These are phyloP conservation scores for Oryzias javanicus DNA, from an alignment of 2,113 vertebrate genomes.

Conservation along the genomic window DNA sequence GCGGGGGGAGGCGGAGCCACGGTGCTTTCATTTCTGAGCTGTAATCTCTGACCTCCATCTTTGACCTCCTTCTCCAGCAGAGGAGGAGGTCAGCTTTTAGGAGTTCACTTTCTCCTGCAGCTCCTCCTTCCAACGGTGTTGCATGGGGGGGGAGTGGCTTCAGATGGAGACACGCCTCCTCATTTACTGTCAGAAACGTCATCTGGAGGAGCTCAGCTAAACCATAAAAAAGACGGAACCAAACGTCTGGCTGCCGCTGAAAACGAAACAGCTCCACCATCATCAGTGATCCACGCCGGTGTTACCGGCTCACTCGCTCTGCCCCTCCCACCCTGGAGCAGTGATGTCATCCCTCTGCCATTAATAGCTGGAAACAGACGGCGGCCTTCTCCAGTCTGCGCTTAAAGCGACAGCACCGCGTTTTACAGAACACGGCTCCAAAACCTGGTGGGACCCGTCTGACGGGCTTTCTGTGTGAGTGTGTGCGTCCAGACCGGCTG, in stretches of 20 bases:
- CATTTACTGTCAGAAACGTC: too few relatives aligned
- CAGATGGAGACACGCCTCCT: not conserved
- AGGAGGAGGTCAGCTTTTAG: slow-evolving; percentile 2
- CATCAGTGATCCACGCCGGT: slow-evolving; percentile 37
- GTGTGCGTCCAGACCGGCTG: too few relatives aligned
- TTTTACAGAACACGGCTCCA: too few relatives aligned
- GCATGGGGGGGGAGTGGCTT: slow-evolving; percentile 60
- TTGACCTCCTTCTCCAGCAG: slow-evolving; percentile 7
- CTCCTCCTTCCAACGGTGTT: slow-evolving; percentile 37
- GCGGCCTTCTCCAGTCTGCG: slow-evolving; percentile 61
- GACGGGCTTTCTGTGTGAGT: too few relatives aligned
- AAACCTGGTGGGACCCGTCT: too few relatives aligned
- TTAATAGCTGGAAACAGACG: slow-evolving; percentile 78
- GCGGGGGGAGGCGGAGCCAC: not conserved
- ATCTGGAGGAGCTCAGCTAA: too few relatives aligned
- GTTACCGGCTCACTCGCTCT: slow-evolving; percentile 25
- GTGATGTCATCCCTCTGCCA: slow-evolving; percentile 80
- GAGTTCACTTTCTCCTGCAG: slow-evolving; percentile 9
- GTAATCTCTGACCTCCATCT: slow-evolving; percentile 52
- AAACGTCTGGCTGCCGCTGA: slow-evolving; percentile 25
- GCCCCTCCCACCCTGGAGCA: slow-evolving; percentile 52
- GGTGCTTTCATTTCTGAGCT: slow-evolving; percentile 27
- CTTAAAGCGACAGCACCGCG: slow-evolving; percentile 69
- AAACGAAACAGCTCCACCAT: slow-evolving; percentile 36
- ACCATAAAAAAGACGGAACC: too few relatives aligned